Base-by-base conservation (phyloP, 2,888 invertebrate species). In the Drosophila meridiana region DNA sequence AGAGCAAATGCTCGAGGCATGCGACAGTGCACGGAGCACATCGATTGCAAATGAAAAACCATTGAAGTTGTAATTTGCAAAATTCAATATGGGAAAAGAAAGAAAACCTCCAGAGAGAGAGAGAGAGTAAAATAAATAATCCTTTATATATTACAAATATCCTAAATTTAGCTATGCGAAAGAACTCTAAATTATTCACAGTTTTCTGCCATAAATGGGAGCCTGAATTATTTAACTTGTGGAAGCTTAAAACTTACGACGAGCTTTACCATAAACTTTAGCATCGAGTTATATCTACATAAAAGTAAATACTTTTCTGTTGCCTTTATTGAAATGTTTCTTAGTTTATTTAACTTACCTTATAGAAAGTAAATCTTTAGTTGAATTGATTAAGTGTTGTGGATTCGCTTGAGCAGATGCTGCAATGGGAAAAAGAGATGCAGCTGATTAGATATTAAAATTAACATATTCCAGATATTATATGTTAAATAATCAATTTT, bases 391-490 rank as follows among this genome's bases (percentile, higher is more conserved):
- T 20, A 3, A 9, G 13, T n/a, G 7, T 8, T 36, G 26, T 47
- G 2, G 36, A 38, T 47, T 57, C 13, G 9, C 43, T 58, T 9
- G 9, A 9, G 7, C 32, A 43, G 30, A 6, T 50, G 48, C 73
- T 73, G 55, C 2, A 73, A 73, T 56, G 30, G n/a, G n/a, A n/a
- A 47, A 34, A 14, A 53, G 43, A 50, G 1, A 28, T 52, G 0
- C 2, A 14, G 11, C 14, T 13, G 14, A 5, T 30, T 58, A 26
- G 9, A 9, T 45, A 9, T 43, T 2, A 26, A 8, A 13, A 5
- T 40, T 7, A 40, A 20, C 1, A 20, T 26, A 43, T 20, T 1
- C 20, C 20, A 20, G 1, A 20, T 20, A 20, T 20, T 20, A 20
- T 20, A 1, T 20, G 20, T 20, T 20, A 20, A 20, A 20, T 20